phyloP scores from a whole-genome alignment of 2,888 invertebrate species.

The Eustalomyia histrio region DNA sequence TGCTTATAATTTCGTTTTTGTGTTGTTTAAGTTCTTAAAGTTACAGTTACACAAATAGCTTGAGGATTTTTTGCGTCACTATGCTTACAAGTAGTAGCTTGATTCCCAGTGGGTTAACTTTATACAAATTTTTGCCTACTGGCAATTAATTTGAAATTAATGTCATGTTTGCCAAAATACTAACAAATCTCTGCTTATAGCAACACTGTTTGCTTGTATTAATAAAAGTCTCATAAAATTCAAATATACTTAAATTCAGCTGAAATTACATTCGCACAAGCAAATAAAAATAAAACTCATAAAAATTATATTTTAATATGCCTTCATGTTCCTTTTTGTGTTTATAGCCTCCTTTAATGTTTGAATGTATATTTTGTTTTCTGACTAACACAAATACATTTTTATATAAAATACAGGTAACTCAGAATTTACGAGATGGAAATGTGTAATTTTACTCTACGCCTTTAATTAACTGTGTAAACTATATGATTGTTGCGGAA shows the following conservation, averaged over 20 bases:
- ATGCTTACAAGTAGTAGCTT: background rate
- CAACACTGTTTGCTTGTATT: background rate
- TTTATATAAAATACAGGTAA: too few species aligned
- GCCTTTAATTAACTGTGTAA: too few species aligned
- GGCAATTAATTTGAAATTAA: conserved; percentile 3
- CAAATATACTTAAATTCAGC: background rate
- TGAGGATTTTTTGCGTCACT: too few species aligned
- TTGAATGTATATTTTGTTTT: too few species aligned
- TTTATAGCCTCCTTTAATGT: conserved; percentile 44
- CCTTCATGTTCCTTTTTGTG: conserved; percentile 50
- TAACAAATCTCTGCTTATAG: background rate
- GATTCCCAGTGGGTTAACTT: background rate
- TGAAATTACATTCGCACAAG: background rate
- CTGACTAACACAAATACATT: background rate
- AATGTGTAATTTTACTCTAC: too few species aligned
- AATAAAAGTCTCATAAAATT: conserved; percentile 4
- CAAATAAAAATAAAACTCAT: conserved; percentile 35
- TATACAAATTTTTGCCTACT: background rate
- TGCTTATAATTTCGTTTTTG: too few species aligned
- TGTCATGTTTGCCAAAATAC: conserved; percentile 3
- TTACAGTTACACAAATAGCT: too few species aligned
- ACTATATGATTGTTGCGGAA: too few species aligned
- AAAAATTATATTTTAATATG: conserved; percentile 62
- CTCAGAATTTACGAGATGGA: too few species aligned
- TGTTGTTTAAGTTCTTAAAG: too few species aligned